These are phyloP conservation scores for Aphidius gifuensis DNA, from an alignment of 1,140 invertebrate genomes.

Conservation along the genomic window DNA sequence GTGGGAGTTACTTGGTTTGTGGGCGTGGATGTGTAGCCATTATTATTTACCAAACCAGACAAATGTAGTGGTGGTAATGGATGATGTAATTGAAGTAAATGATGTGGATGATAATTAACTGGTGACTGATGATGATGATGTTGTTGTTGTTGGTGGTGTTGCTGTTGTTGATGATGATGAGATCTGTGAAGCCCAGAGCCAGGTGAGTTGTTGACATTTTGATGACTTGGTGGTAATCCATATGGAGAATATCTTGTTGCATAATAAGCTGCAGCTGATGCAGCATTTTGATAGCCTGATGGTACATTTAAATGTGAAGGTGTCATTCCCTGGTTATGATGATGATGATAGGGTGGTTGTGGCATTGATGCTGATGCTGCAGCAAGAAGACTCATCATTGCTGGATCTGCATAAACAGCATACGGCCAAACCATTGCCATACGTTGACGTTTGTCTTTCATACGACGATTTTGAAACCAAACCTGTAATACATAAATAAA, in stretches of 20 bases:
- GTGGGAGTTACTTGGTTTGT: conserved; percentile 16
- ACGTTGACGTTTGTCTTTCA: conserved; percentile 96
- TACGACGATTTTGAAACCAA: conserved; percentile 99
- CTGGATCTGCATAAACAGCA: conserved; percentile 88
- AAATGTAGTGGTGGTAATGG: conserved; percentile 35
- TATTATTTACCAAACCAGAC: conserved; percentile 30
- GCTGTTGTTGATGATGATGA: conserved; percentile 8
- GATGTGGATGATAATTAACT: conserved; percentile 28
- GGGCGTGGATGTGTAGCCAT: conserved; percentile 22
- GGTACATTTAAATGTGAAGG: conserved; percentile 45
- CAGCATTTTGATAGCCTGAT: conserved; percentile 35
- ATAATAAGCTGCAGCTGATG: conserved; percentile 43
- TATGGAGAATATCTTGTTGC: conserved; percentile 41
- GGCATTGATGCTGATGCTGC: conserved; percentile 70
- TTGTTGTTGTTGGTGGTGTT: conserved; percentile 14
- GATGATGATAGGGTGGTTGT: conserved; percentile 49
- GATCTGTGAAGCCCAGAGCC: conserved; percentile 26
- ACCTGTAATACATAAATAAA: conserved; percentile 63
- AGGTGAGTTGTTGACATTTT: not conserved
- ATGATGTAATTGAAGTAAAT: conserved; percentile 38
- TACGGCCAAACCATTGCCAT: conserved; percentile 94
- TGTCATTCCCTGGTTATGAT: conserved; percentile 42
- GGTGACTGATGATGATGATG: conserved; percentile 29
- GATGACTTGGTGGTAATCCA: conserved; percentile 5
- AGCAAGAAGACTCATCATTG: conserved; percentile 85